These are phyloP conservation scores for Psilopogon haemacephalus DNA, from an alignment of 2,113 vertebrate species.

Conservation along the genomic window DNA sequence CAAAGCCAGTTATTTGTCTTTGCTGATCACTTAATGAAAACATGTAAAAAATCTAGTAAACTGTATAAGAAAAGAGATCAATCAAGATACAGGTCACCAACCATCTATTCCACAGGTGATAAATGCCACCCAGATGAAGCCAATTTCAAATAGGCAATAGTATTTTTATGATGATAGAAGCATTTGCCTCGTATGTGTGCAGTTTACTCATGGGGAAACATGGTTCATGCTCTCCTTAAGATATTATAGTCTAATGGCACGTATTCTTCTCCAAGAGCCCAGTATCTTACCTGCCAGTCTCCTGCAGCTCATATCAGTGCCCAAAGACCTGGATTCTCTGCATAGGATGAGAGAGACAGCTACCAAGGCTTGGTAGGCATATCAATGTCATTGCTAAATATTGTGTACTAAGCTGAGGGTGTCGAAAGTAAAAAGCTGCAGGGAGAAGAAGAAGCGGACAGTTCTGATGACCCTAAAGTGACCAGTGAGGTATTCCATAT, in stretches of 20 bases:
- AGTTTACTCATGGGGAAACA: not conserved
- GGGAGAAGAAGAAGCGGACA: no score
- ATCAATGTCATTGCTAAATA: no score
- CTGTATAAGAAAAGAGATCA: not conserved
- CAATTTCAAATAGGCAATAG: not conserved
- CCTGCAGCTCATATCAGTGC: not conserved
- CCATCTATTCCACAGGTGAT: not conserved
- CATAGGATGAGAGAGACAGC: accelerated
- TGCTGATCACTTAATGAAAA: not conserved
- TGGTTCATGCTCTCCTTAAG: not conserved
- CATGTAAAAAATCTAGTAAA: not conserved
- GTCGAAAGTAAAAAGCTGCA: no score
- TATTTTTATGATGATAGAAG: not conserved
- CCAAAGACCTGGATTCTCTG: not conserved
- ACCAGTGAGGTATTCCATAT: no score
- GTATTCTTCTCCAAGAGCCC: not conserved
- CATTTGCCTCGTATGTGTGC: not conserved
- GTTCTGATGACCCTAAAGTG: no score
- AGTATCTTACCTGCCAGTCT: not conserved
- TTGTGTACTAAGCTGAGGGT: no score
- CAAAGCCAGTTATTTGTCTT: not conserved
- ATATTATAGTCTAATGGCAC: not conserved
- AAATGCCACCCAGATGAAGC: not conserved
- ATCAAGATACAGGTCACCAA: not conserved
- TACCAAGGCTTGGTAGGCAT: not conserved